Percentiles rank a stretch among this genome's conserved stretches.
These are phyloP conservation scores for Elachura formosa DNA, from an alignment of 2,113 vertebrate species.

Conservation along the genomic window DNA sequence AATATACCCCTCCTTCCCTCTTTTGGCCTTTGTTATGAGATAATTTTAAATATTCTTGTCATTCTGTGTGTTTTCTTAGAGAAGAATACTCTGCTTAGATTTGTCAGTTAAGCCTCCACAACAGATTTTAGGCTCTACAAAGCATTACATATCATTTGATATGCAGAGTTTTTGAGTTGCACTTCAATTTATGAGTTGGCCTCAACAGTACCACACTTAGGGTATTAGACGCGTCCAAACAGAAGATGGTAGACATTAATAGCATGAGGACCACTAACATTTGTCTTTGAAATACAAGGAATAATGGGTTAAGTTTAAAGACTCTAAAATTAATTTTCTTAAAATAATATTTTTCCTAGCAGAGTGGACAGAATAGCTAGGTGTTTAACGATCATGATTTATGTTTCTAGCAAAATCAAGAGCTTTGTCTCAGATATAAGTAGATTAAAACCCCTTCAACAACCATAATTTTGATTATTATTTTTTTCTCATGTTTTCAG, in stretches of 20 bases:
- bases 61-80: not conserved
- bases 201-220: not conserved
- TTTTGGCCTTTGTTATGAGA: not conserved
- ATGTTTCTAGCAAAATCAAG: constrained; percentile 4
- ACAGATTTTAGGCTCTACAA: not conserved
- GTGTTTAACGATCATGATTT: not conserved
- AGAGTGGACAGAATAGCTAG: not conserved
- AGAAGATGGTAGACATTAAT: not conserved
- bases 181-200: not conserved
- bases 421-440: constrained; percentile 15
- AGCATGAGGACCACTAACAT: not conserved
- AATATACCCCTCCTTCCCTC: not conserved
- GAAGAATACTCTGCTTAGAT: not conserved
- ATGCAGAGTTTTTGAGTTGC: not conserved
- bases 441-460: not conserved
- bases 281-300: not conserved
- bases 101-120: not conserved
- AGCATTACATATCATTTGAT: not conserved
- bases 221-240: not conserved
- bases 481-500: not conserved
- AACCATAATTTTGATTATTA: not conserved
- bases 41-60: not conserved
- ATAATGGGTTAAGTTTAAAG: constrained; percentile 2
- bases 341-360: constrained; percentile 22
- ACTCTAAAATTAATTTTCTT: constrained; percentile 8